phyloP scores from a whole-genome alignment of 2,113 vertebrate species.

The Neopipo cinnamomea region DNA sequence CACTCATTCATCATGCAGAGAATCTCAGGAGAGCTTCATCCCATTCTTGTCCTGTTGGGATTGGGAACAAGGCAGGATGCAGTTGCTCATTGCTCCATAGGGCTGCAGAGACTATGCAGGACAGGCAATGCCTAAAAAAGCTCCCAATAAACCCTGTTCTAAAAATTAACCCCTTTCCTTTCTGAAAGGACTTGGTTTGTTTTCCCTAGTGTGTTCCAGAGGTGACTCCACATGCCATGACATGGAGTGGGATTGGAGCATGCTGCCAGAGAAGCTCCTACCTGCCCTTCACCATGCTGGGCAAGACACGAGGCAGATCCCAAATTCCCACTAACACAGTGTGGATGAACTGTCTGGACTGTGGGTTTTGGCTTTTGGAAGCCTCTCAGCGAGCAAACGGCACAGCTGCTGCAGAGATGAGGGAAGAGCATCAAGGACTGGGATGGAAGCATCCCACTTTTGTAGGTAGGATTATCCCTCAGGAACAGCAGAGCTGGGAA shows the following conservation, averaged over 20 bases:
- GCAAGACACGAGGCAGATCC: background rate
- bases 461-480: background rate
- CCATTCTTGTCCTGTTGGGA: background rate
- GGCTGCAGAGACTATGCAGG: background rate
- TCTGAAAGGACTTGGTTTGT: rapidly evolving
- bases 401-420: rapidly evolving
- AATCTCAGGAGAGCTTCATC: background rate
- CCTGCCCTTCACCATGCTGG: no score
- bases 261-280: background rate
- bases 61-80: background rate
- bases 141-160: background rate
- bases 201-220: rapidly evolving
- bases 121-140: background rate
- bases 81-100: background rate
- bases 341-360: background rate
- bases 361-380: background rate
- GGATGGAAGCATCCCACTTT: rapidly evolving
- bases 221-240: rapidly evolving
- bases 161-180: background rate
- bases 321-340: background rate
- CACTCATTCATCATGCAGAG: background rate
- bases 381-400: background rate
- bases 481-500: rapidly evolving
- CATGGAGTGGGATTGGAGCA: rapidly evolving
- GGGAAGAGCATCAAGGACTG: background rate